Conservation (phyloP, 2,113 vertebrate genomes). For the Plotosus lineatus region DNA sequence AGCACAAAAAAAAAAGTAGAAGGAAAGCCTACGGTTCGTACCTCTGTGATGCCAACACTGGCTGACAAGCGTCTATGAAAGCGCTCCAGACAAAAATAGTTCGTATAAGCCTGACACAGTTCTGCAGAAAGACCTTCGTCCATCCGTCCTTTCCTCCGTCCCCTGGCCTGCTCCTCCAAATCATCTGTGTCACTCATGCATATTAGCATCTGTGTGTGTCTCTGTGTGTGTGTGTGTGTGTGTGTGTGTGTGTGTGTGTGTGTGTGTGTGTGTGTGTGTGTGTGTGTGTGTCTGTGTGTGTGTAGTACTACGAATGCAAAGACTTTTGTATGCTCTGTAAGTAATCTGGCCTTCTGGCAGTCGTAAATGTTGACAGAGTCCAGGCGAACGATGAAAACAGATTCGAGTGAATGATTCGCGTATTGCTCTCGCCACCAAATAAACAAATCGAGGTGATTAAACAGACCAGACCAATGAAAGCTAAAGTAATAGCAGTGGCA, state of each 20-base stretch:
- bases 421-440: constrained; percentile 63
- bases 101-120: constrained; percentile 40
- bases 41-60: constrained; percentile 54
- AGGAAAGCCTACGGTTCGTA: constrained; percentile 33
- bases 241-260: neutral
- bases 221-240: constrained; percentile 21
- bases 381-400: constrained; percentile 65
- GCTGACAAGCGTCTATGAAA: constrained; percentile 61
- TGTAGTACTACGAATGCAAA: neutral
- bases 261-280: constrained; percentile 21
- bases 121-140: too few relatives aligned
- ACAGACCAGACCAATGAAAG: constrained; percentile 59
- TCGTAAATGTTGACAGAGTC: constrained; percentile 57
- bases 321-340: constrained; percentile 23
- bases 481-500: constrained; percentile 37
- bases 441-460: constrained; percentile 74
- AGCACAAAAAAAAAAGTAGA: constrained; percentile 40
- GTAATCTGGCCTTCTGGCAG: constrained; percentile 34
- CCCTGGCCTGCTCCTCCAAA: neutral
- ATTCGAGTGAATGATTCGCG: constrained; percentile 67
- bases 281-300: constrained; percentile 12
- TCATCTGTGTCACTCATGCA: constrained; percentile 2
- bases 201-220: constrained; percentile 28
- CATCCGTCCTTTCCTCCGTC: too few relatives aligned
- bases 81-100: constrained; percentile 41